Evolutionary conservation across 2,113 vertebrate species (phyloP).

Genomic region (Sciurus niger): DNA sequence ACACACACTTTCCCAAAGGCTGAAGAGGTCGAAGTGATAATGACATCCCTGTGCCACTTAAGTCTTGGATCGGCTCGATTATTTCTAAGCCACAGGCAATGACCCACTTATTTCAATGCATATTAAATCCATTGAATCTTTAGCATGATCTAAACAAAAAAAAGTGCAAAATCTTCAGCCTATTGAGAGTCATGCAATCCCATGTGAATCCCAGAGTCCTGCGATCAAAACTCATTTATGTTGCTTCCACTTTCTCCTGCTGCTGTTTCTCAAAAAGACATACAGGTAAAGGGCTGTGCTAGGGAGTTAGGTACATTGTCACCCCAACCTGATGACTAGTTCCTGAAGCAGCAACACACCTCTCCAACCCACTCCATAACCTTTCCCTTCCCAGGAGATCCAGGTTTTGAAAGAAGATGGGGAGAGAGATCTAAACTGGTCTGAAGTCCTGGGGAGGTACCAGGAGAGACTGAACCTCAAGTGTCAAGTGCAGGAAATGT

Average conservation of each 20-base stretch:
- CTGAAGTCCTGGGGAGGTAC: background rate
- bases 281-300: background rate
- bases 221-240: background rate
- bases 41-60: fast-evolving
- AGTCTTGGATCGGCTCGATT: background rate
- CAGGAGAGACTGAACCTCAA: background rate
- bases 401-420: background rate
- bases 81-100: background rate
- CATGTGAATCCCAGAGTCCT: background rate
- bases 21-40: fast-evolving
- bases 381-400: background rate
- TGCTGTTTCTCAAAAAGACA: background rate
- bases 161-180: background rate
- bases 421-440: too few species aligned
- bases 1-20: background rate
- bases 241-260: background rate
- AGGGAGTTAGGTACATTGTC: fast-evolving
- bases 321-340: background rate
- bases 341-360: background rate
- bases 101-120: background rate
- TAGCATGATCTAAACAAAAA: background rate
- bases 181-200: too few species aligned
- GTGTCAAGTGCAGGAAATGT: too few species aligned
- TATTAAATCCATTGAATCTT: background rate
- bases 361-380: background rate